Base-by-base conservation (phyloP, 2,888 invertebrate species). In the Tipula helvola region DNA sequence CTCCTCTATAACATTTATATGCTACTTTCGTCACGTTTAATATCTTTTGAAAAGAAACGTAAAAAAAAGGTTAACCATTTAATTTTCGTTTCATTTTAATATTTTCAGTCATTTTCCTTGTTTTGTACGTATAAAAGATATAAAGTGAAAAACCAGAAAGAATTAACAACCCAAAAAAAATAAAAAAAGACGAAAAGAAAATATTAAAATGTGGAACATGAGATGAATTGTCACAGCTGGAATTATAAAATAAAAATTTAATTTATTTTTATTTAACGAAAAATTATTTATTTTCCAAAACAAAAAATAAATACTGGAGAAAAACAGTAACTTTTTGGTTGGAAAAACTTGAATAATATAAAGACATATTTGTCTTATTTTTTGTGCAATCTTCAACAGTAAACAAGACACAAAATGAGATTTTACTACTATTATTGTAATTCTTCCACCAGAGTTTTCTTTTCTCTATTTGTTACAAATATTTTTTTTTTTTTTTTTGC, bases 181-280 rank as follows among this genome's bases (percentile, higher is more conserved):
- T 3, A 5, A 57, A 57, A 57, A 57, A 44, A 44, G 10, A 44
- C 44, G n/a, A 52, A 52, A 52, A n/a, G 52, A 16, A 71, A 71
- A 71, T 71, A 71, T 71, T 71, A 71, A 71, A 71, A 71, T 28
- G 71, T 16, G 16, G 16, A 57, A 18, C 52, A 57, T 57, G 52
- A 71, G 71, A 71, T 71, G 71, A 71, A 71, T 71, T 71, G 71
- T 71, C 71, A 71, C 71, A 71, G 71, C 71, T 71, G 71, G 71
- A 71, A 28, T 71, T 71, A 71, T 5, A 52, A 71, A 52, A 52
- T 52, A 52, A 39, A 57, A 44, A 57, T 57, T 10, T 28, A 71
- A 71, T 28, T 71, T 52, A 28, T 71, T 28, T 71, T 71, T 71
- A 28, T 28, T 28, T 28, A 8, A 52, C n/a, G 7, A 52, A 52